phyloP scores from a whole-genome alignment of 2,113 vertebrate genomes.

The Carassius carassius region DNA sequence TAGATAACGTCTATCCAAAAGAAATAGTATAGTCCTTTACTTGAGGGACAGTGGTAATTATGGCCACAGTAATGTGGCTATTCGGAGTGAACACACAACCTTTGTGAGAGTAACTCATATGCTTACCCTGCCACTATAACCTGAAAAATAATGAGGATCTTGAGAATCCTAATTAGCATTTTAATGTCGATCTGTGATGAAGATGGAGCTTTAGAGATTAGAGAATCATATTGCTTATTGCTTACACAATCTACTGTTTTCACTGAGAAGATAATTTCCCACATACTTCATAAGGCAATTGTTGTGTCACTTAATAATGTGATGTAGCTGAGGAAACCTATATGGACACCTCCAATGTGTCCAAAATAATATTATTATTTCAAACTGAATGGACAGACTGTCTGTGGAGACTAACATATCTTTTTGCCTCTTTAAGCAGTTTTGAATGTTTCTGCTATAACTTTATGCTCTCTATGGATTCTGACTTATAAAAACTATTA shows the following conservation, averaged over 20 bases:
- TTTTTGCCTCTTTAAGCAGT: neutral
- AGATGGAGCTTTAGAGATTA: conserved; percentile 11
- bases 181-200: conserved; percentile 7
- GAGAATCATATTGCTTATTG: neutral
- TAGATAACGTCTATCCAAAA: neutral
- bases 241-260: neutral
- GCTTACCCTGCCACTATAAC: neutral
- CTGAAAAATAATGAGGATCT: neutral
- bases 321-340: neutral
- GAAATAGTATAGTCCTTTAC: neutral
- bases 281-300: neutral
- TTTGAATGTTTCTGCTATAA: neutral
- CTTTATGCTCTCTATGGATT: neutral
- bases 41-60: neutral
- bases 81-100: neutral
- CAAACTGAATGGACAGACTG: neutral
- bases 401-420: neutral
- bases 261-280: neutral
- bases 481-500: neutral
- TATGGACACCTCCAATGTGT: neutral
- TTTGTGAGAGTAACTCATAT: neutral
- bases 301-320: neutral
- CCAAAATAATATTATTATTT: neutral
- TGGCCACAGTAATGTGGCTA: neutral
- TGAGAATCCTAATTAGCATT: neutral